Percentiles rank a stretch among this genome's conserved stretches.
Conservation (phyloP, 2,797 vertebrate species). For the Anolis apletophallus region DNA sequence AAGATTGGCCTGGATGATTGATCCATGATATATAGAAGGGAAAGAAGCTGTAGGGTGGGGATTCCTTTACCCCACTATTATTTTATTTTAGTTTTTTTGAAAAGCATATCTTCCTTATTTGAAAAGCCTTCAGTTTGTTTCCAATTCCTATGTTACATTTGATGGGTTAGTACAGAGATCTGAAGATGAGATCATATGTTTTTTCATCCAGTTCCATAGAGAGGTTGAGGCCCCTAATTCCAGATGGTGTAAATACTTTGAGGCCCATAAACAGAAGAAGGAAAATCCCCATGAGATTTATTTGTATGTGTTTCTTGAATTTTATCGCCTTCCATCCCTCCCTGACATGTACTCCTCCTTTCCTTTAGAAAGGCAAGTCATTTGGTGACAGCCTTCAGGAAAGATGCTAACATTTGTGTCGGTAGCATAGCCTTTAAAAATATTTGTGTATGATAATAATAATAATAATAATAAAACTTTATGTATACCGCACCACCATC, state of each 20-base stretch:
- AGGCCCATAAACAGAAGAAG: not conserved
- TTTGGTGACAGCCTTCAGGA: not conserved
- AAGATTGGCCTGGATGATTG: conserved; percentile 3
- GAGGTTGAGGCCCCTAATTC: conserved; percentile 29
- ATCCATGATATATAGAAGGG: conserved; percentile 15
- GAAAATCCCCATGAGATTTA: not conserved
- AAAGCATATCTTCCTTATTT: conserved; percentile 19
- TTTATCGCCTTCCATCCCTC: not conserved
- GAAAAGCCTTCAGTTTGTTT: conserved; percentile 24
- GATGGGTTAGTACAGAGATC: conserved; percentile 29
- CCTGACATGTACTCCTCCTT: not conserved
- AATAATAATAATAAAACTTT: no score
- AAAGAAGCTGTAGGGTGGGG: conserved; percentile 9
- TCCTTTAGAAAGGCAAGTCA: not conserved
- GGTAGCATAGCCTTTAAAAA: not conserved
- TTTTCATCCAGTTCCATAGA: conserved; percentile 35
- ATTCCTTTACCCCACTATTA: no score
- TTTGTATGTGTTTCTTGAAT: conserved; percentile 21
- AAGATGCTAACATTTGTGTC: not conserved
- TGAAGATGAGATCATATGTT: conserved; percentile 38
- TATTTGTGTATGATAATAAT: not conserved
- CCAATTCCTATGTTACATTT: conserved; percentile 30
- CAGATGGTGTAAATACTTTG: conserved; percentile 36
- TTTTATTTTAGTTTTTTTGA: no score
- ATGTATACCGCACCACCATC: no score